A percentile compares a stretch with the other conserved stretches of the same genome.
Conservation (phyloP, 2,113 vertebrate species). For the Phodopus roborovskii region DNA sequence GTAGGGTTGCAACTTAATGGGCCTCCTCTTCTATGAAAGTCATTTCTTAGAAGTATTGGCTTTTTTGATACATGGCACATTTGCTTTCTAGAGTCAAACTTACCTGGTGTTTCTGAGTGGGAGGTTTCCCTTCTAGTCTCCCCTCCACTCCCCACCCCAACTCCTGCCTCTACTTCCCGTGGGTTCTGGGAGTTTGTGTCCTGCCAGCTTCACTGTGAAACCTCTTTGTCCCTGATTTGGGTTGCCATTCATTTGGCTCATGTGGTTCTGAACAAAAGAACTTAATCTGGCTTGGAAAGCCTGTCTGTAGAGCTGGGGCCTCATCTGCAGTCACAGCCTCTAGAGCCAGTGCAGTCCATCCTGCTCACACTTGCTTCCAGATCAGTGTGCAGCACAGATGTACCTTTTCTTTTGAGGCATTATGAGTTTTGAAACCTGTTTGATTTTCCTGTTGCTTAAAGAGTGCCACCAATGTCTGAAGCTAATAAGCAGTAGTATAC, state of each 20-base stretch:
- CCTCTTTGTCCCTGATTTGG: slow-evolving; percentile 22
- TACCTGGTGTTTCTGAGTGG: neutral
- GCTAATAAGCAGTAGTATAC: slow-evolving; percentile 84
- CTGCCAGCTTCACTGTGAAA: neutral
- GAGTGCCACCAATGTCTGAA: slow-evolving; percentile 67
- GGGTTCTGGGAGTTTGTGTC: neutral
- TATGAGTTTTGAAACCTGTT: slow-evolving; percentile 70
- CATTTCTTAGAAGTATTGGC: slow-evolving; percentile 61
- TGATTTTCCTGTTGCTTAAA: slow-evolving; percentile 64
- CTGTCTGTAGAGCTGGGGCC: neutral
- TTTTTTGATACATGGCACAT: slow-evolving; percentile 40
- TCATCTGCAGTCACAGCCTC: slow-evolving; percentile 67
- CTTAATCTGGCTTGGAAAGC: slow-evolving; percentile 30
- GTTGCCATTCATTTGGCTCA: neutral
- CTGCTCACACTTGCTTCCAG: slow-evolving; percentile 39
- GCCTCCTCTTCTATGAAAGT: slow-evolving; percentile 17
- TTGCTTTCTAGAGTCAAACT: slow-evolving; percentile 54
- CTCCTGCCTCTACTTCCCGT: rapidly evolving
- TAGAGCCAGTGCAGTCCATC: slow-evolving; percentile 46
- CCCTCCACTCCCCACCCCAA: no score
- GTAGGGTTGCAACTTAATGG: slow-evolving; percentile 25
- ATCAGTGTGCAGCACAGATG: slow-evolving; percentile 57
- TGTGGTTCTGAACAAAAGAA: slow-evolving; percentile 40
- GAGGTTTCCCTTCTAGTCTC: neutral
- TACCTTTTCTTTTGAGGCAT: slow-evolving; percentile 73